Evolutionary conservation across 2,888 invertebrate genomes (phyloP).

Genomic region (Diadegma fenestrale): DNA sequence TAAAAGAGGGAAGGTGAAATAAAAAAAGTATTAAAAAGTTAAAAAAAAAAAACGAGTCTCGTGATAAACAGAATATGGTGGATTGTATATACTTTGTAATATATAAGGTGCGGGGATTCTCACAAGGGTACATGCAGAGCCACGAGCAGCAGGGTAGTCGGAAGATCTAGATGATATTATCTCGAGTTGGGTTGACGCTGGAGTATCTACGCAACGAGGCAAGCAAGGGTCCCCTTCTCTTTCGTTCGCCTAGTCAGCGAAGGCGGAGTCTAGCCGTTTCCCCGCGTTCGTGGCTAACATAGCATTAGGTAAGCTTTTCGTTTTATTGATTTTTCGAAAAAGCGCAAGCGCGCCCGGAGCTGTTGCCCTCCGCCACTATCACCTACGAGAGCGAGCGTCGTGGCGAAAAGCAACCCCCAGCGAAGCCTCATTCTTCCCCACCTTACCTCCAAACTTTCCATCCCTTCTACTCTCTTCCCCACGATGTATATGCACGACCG

Average conservation of each 20-base stretch:
- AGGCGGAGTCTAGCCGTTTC: slow-evolving; percentile 82
- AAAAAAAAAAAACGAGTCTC: slow-evolving; percentile 19
- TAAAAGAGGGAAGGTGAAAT: background rate
- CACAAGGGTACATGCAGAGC: slow-evolving; percentile 20
- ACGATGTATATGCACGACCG: slow-evolving; percentile 41
- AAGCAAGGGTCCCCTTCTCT: slow-evolving; percentile 69
- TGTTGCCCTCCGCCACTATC: slow-evolving; percentile 82
- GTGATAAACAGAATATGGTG: slow-evolving; percentile 11
- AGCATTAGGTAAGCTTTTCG: slow-evolving; percentile 85
- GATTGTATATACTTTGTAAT: background rate
- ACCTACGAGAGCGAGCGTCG: slow-evolving; percentile 80
- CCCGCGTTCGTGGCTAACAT: slow-evolving; percentile 78
- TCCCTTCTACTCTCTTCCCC: slow-evolving; percentile 49
- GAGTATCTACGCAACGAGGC: slow-evolving; percentile 81
- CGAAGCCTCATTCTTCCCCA: slow-evolving; percentile 55
- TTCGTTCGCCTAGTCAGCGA: slow-evolving; percentile 81
- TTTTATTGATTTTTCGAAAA: slow-evolving; percentile 85
- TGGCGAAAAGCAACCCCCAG: slow-evolving; percentile 78
- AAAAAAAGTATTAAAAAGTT: background rate
- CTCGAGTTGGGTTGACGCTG: slow-evolving; percentile 74
- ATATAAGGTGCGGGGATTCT: slow-evolving; percentile 19
- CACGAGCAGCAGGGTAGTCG: slow-evolving; percentile 44
- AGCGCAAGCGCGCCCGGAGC: slow-evolving; percentile 84
- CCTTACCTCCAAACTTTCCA: slow-evolving; percentile 46
- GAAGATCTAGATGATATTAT: slow-evolving; percentile 83